Evolutionary conservation across 2,113 vertebrate species (phyloP).

Genomic region (Noturus placidus): DNA sequence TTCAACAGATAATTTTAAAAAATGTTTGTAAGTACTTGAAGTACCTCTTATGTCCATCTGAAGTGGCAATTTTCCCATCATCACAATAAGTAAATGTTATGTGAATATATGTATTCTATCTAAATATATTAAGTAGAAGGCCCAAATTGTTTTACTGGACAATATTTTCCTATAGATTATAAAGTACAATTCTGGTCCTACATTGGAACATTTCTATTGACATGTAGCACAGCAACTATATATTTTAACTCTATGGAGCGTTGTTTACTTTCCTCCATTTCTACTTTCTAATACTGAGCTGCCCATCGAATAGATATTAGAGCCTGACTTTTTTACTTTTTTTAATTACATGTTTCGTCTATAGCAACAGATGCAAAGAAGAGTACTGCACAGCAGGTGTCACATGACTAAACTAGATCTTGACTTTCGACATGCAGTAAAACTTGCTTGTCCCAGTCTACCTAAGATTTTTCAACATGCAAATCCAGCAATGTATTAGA

Average conservation of each 20-base stretch:
- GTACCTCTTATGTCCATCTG: neutral
- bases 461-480: slow-evolving; percentile 57
- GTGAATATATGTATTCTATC: slow-evolving; percentile 46
- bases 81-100: slow-evolving; percentile 42
- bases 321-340: slow-evolving; percentile 54
- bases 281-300: slow-evolving; percentile 54
- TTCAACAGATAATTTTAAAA: neutral
- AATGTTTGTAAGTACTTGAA: slow-evolving; percentile 20
- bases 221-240: slow-evolving; percentile 68
- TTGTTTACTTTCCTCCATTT: slow-evolving; percentile 60
- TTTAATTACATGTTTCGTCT: slow-evolving; percentile 51
- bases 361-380: slow-evolving; percentile 53
- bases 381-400: slow-evolving; percentile 58
- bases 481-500: slow-evolving; percentile 48
- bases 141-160: slow-evolving; percentile 51
- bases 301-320: slow-evolving; percentile 58
- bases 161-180: slow-evolving; percentile 65
- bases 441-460: slow-evolving; percentile 54
- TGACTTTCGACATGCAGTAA: slow-evolving; percentile 58
- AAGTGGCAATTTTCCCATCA: slow-evolving; percentile 44
- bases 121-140: slow-evolving; percentile 50
- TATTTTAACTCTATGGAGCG: slow-evolving; percentile 60
- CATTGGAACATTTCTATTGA: slow-evolving; percentile 55
- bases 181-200: slow-evolving; percentile 61
- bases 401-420: slow-evolving; percentile 47